Evolutionary conservation across 2,797 vertebrate species (phyloP), one percentile per base, ranked within the genome.

Genomic region (Molossus molossus): DNA sequence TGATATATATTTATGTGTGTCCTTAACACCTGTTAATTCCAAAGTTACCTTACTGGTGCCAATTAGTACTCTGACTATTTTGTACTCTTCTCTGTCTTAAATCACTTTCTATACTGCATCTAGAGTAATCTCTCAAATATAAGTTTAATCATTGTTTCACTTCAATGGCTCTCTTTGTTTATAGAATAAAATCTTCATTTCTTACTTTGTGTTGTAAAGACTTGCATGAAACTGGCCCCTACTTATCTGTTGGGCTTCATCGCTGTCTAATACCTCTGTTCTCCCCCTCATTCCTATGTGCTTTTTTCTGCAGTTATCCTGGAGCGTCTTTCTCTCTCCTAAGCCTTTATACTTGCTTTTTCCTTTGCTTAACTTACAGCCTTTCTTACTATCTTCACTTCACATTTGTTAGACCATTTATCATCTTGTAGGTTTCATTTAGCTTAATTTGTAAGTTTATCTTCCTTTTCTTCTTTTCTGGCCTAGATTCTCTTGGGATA

Each of bases 391-490:
- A 0, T 67, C 57, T 91, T 33, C 23, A 12, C 79, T 87, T 45
- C 23, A 15, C 11, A 21, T 83, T 67, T 75, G 14, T 45, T 75
- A 33, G 20, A 17, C 76, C 65, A 58, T 79, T 90, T 79, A 6
- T 21, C 10, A 29, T 65, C 57, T 55, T 75, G 40, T 27, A 10
- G 33, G 23, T 53, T 83, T 82, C 58, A 57, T 73, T 84, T 57
- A 37, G 57, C 15, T 23, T 86, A 45, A 55, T n/a, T 40, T 77
- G 48, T 84, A 29, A 10, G 76, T 91, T 92, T 58, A 14, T 87
- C 72, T 84, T 83, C 50, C 9, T 81, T 67, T 86, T 65, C 81
- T 91, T 40, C 65, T 90, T 55, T 70, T 60, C 79, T 84, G 76
- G 27, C 76, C 37, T 57, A 9, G 58, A n/a, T 80, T 84, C 37